Base-by-base conservation (phyloP, 1,140 invertebrate genomes). In the Hyles euphorbiae region DNA sequence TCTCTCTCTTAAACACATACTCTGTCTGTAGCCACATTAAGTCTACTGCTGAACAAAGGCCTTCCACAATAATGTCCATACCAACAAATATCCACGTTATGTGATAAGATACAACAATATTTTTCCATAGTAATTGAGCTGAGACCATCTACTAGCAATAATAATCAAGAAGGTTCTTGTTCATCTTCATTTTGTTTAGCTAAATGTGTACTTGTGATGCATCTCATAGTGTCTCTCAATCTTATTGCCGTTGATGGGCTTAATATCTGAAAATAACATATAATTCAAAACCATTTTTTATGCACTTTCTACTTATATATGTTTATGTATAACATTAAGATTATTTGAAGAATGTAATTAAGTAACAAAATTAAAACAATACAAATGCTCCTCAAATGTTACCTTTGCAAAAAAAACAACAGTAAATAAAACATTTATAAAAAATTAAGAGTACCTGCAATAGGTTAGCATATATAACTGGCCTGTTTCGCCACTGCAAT, bases 381-480 rank as follows among this genome's bases (percentile, higher is more conserved):
- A 8, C 44, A 46, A 46, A 10, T 10, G 9, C 48, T 12, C 8
- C 5, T 34, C 8, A 34, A 9, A 34, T 8, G 34, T 9, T 34
- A 53, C 11, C 3, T 8, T 34, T 53, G 6, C 32, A 34, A 53
- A 7, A 52, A 10, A 52, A 33, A 52, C 22, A 22, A 22, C 22
- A 1, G 22, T 1, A 22, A 40, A 40, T 40, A 40, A 5, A 40
- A n/a, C 0, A 8, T 8, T 48, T 8, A 46, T 32, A 32, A 22
- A 22, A 22, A 22, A 55, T 46, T 45, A 11, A 32, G 45, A 34
- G 50, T 67, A 84, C 83, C 72, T 86, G 78, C n/a, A 86, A 8
- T 43, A 81, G 63, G 36, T 70, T 75, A 32, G 70, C 78, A 69
- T 71, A 73, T 52, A 88, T 74, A 12, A 84, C 71, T 47, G 85